Percentiles rank a stretch among this genome's conserved stretches.
Conservation (phyloP, 37 sponge, comb jelly and placozoan species). For the Crambe crambe region DNA sequence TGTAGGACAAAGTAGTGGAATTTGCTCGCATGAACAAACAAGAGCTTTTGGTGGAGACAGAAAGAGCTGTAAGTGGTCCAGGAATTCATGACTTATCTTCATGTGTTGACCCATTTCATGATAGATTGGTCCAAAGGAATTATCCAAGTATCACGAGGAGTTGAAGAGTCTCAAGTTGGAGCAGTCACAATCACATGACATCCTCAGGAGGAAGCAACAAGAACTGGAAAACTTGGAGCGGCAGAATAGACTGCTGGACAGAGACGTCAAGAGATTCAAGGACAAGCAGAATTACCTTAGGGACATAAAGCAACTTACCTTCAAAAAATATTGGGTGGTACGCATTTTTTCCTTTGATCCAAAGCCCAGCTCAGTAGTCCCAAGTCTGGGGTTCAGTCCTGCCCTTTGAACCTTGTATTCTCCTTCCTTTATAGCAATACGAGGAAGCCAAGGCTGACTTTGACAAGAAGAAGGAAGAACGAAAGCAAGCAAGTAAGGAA, state of each 20-base stretch:
- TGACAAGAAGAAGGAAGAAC: constrained; percentile 38
- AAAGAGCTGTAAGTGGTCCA: constrained; percentile 82
- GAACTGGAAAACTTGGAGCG: constrained; percentile 45
- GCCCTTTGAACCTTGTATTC: no score
- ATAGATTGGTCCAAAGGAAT: constrained; percentile 61
- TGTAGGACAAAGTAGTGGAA: constrained; percentile 95
- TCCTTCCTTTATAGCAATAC: no score
- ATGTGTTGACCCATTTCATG: not conserved
- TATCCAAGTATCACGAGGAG: constrained; percentile 67
- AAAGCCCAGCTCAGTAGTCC: no score
- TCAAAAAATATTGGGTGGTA: constrained; percentile 92
- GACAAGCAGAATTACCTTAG: constrained; percentile 60
- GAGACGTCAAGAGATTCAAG: constrained; percentile 77
- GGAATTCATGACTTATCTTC: not conserved
- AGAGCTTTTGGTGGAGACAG: constrained; percentile 87
- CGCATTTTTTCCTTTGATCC: no score
- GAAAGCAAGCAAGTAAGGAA: constrained; percentile 39
- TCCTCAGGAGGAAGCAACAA: not conserved
- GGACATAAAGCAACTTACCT: constrained; percentile 63
- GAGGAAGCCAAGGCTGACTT: constrained; percentile 50
- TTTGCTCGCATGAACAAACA: constrained; percentile 92
- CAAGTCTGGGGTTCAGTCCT: no score
- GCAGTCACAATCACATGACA: not conserved
- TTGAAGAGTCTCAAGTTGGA: constrained; percentile 49
- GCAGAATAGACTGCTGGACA: constrained; percentile 72